A percentile compares a stretch with the other conserved stretches of the same genome.
phyloP scores from a whole-genome alignment of 2,888 invertebrate genomes.

The Adelognathus sp. region DNA sequence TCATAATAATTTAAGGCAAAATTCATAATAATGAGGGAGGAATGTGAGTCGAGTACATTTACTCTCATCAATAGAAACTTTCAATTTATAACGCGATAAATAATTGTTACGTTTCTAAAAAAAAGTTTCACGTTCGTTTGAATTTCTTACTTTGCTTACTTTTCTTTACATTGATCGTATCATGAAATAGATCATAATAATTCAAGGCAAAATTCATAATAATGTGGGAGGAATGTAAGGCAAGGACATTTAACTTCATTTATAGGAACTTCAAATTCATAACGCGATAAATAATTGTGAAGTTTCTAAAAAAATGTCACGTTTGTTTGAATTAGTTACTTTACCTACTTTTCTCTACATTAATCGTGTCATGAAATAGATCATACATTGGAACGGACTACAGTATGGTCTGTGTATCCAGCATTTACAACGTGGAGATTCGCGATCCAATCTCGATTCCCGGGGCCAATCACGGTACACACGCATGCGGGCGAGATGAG shows the following conservation, averaged over 20 bases:
- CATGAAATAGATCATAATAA: too few relatives aligned
- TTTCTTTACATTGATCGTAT: not conserved
- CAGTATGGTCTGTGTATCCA: conserved; percentile 2
- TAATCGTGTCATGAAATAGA: conserved; percentile 1
- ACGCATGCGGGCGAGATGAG: conserved; percentile 24
- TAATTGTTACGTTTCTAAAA: not conserved
- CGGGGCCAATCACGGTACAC: conserved; percentile 40
- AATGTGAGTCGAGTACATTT: not conserved
- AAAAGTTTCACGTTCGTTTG: not conserved
- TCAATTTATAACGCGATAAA: not conserved
- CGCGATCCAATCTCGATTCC: conserved; percentile 45
- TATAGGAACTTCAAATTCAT: not conserved
- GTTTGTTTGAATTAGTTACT: not conserved
- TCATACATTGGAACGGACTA: too few relatives aligned
- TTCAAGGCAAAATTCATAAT: too few relatives aligned
- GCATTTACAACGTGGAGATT: conserved; percentile 17
- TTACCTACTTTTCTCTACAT: too few relatives aligned
- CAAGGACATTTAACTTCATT: not conserved
- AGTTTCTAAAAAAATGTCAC: not conserved
- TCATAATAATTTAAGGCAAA: not conserved
- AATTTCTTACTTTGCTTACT: too few relatives aligned
- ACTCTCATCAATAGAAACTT: not conserved
- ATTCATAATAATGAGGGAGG: not conserved
- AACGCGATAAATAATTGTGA: not conserved
- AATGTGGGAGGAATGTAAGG: not conserved